Conservation (phyloP, 2,113 vertebrate genomes). For the Eptesicus fuscus region DNA sequence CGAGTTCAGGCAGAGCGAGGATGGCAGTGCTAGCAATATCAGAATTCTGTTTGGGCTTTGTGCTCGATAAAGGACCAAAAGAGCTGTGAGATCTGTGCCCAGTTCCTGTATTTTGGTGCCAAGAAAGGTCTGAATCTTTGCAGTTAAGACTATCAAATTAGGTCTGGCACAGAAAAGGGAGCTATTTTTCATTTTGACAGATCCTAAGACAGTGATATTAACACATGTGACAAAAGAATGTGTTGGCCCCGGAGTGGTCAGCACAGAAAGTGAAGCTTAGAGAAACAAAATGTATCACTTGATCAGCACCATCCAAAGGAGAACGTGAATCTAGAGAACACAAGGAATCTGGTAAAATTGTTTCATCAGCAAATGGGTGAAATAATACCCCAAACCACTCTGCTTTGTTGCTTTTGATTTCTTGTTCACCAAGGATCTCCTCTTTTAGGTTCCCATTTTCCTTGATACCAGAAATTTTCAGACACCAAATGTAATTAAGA, state of each 20-base stretch:
- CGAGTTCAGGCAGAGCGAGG: not conserved
- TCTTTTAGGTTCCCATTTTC: not conserved
- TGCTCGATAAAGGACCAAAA: not conserved
- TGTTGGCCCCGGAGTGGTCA: conserved; percentile 26
- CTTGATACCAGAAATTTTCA: not conserved
- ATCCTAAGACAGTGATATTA: conserved; percentile 43
- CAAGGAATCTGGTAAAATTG: not conserved
- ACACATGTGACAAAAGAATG: conserved; percentile 65
- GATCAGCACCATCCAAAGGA: conserved; percentile 12
- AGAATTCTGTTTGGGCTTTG: not conserved
- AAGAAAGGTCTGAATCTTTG: conserved; percentile 29
- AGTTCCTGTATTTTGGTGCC: not conserved
- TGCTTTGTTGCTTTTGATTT: not conserved
- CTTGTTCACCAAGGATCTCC: not conserved
- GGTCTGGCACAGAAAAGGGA: conserved; percentile 40
- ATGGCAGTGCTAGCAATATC: not conserved
- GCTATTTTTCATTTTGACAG: conserved; percentile 66
- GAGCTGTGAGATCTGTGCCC: not conserved
- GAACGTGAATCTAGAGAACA: not conserved
- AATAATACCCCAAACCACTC: not conserved
- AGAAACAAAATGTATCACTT: conserved; percentile 17
- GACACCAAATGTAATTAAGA: not conserved
- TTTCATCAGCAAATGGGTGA: not conserved
- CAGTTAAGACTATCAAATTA: conserved; percentile 16
- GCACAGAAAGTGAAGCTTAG: conserved; percentile 29